Evolutionary conservation across 2,888 invertebrate genomes (phyloP).

Genomic region (Strigamia maritima): DNA sequence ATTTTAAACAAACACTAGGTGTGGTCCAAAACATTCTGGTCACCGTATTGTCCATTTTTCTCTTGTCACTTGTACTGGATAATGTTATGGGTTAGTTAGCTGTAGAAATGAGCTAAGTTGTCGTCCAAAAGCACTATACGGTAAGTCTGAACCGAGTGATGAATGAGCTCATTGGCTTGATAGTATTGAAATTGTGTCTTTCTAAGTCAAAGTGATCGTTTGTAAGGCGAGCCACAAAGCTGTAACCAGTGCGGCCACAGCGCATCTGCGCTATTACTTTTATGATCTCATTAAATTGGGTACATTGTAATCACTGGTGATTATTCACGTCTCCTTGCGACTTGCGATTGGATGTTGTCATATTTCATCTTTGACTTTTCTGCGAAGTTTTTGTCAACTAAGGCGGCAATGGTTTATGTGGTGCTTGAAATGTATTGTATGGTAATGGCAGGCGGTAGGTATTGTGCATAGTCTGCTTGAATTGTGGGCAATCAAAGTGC

Average conservation of each 20-base stretch:
- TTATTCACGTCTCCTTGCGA: not conserved
- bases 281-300: slow-evolving; percentile 6
- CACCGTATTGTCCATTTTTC: no score
- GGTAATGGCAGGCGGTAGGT: not conserved
- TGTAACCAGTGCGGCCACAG: not conserved
- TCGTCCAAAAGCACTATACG: no score
- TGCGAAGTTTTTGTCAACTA: not conserved
- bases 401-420: not conserved
- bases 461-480: not conserved
- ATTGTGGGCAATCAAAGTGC: slow-evolving; percentile 1
- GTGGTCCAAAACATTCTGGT: no score
- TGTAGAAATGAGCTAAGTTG: no score
- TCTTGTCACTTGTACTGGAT: no score
- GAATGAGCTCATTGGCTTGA: not conserved
- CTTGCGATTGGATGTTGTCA: not conserved
- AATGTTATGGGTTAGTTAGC: no score
- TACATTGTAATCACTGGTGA: slow-evolving; percentile 1
- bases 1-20: no score
- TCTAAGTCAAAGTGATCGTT: not conserved
- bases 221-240: slow-evolving; percentile 1
- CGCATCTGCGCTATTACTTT: not conserved
- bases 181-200: not conserved
- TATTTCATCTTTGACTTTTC: not conserved
- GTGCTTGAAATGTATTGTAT: not conserved
- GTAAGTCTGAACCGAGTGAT: no score